Conservation (phyloP, 2,113 vertebrate genomes). For the Sciurus niger region DNA sequence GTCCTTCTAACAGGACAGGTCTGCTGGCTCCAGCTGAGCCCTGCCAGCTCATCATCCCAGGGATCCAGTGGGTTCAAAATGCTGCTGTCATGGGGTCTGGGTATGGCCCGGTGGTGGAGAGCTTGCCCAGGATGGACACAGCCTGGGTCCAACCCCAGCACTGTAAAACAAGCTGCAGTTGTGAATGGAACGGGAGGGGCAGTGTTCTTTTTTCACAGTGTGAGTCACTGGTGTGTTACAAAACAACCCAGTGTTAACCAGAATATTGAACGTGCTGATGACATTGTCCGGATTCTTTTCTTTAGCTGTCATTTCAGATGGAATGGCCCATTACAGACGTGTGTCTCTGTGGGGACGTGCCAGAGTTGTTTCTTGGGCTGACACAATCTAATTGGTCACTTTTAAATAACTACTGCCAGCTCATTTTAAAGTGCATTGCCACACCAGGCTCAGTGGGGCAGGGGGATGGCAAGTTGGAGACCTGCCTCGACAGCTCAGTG, state of each 20-base stretch:
- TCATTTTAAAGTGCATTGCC: neutral
- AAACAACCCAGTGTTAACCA: neutral
- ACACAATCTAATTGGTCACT: neutral
- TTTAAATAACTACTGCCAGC: conserved; percentile 46
- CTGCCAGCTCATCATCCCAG: neutral
- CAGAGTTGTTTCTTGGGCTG: conserved; percentile 37
- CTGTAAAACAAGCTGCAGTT: neutral
- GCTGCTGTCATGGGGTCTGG: neutral
- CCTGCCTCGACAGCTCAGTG: no score
- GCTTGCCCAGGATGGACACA: neutral
- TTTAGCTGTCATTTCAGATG: conserved; percentile 28
- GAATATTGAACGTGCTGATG: neutral
- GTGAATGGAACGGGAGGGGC: neutral
- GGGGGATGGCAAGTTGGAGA: no score
- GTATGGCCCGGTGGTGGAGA: neutral
- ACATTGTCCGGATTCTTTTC: neutral
- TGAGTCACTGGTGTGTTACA: neutral
- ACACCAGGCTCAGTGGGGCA: no score
- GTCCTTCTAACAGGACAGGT: neutral
- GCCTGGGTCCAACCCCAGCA: neutral
- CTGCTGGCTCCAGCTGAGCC: neutral
- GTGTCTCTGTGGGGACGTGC: neutral
- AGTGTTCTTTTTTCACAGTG: neutral
- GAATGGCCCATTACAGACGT: neutral
- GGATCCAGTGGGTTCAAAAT: neutral